Evolutionary conservation across 1,140 invertebrate genomes (phyloP).

Genomic region (Eupristina koningsbergeri): DNA sequence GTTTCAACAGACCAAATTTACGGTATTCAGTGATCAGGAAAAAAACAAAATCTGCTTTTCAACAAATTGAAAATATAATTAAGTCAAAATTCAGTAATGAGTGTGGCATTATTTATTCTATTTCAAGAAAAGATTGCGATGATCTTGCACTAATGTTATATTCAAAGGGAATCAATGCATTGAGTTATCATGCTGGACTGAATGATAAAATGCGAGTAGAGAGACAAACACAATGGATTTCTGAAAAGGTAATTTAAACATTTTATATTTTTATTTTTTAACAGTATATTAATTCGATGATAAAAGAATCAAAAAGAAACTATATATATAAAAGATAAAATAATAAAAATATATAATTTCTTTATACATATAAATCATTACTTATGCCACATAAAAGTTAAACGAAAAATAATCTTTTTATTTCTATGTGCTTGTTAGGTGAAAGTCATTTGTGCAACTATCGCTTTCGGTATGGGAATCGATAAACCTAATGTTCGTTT

Average conservation of each 20-base stretch:
- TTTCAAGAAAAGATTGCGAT: conserved; percentile 95
- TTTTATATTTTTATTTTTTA: not conserved
- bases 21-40: conserved; percentile 88
- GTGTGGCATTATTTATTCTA: conserved; percentile 96
- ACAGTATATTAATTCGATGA: too few species aligned
- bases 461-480: conserved; percentile 98
- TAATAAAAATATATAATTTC: too few species aligned
- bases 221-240: conserved; percentile 88
- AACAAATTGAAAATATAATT: conserved; percentile 83
- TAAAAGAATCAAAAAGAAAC: too few species aligned
- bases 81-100: conserved; percentile 78
- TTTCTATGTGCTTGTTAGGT: conserved; percentile 51
- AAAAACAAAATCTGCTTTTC: conserved; percentile 77
- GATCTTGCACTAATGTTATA: conserved; percentile 78
- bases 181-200: conserved; percentile 93
- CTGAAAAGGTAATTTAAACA: conserved; percentile 75
- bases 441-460: conserved; percentile 89
- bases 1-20: conserved; percentile 95
- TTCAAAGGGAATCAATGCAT: conserved; percentile 79
- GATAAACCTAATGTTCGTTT: conserved; percentile 95
- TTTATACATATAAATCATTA: too few species aligned
- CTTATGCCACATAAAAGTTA: not conserved
- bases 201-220: conserved; percentile 79
- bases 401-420: not conserved
- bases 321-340: too few species aligned